A percentile compares a stretch with the other conserved stretches of the same genome.
These are phyloP conservation scores for Idaea aversata DNA, from an alignment of 2,888 invertebrate species.

Conservation along the genomic window DNA sequence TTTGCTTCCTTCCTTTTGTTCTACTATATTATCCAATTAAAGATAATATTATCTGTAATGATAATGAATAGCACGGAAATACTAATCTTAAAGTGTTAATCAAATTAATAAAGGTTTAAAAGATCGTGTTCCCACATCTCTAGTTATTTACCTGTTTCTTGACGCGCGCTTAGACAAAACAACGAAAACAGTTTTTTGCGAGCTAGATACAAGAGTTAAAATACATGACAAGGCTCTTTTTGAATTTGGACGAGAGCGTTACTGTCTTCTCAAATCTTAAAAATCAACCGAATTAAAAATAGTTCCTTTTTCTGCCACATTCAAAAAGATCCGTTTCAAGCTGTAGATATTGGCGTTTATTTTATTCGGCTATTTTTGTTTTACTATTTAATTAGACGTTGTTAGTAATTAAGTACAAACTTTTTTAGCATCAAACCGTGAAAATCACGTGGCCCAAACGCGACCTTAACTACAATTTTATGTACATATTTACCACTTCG, in stretches of 20 bases:
- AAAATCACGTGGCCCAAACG: not conserved
- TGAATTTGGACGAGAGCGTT: not conserved
- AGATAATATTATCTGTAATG: not conserved
- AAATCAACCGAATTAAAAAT: not conserved
- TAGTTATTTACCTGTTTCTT: not conserved
- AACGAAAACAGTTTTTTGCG: not conserved
- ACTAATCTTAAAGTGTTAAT: not conserved
- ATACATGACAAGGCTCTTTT: not conserved
- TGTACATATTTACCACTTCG: not conserved
- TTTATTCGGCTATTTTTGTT: not conserved
- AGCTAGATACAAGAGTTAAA: not conserved
- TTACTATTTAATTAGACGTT: not conserved
- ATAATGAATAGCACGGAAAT: not conserved
- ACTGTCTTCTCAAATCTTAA: not conserved
- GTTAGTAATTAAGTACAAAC: not conserved
- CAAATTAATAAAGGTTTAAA: not conserved
- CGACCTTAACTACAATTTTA: not conserved
- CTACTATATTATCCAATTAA: not conserved
- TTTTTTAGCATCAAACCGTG: not conserved
- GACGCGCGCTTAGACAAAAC: not conserved
- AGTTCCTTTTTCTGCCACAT: not conserved
- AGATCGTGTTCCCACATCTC: not conserved
- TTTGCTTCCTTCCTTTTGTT: not conserved
- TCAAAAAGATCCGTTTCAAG: not conserved
- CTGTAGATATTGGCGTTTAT: not conserved